Evolutionary conservation across 2,797 vertebrate species (phyloP), one percentile per base, ranked within the genome.

Genomic region (Megaceryle alcyon): DNA sequence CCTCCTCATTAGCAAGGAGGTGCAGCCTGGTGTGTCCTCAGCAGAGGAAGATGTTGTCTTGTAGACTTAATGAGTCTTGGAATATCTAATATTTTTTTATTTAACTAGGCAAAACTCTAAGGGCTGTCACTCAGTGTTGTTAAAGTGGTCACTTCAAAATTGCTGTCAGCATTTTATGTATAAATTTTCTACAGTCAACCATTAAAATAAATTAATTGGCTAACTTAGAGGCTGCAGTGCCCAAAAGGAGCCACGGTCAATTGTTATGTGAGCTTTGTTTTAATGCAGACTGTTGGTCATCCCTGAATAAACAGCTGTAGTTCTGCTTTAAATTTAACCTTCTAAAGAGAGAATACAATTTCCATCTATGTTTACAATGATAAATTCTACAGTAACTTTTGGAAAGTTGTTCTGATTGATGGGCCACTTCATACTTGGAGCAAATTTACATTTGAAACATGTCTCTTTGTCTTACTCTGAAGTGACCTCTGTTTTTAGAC

Each of bases 151-250:
- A 19, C 39, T 80, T 68, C 46, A 43, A 88, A 84, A 37, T 61
- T 3, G 2, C 8, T 56, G 8, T 60, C 69, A 78, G 0, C 14
- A 2, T 37, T 83, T 59, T 33, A 22, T 1, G 0, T 37, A 35
- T 43, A 44, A 4, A 11, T 51, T 82, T 88, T 78, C 29, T 25
- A 12, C 8, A 61, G 57, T 51, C 57, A 61, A 7, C 28, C 6
- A 9, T 69, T 69, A 69, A 64, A 90, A 65, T 53, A 31, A 79
- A 57, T 15, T 6, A 41, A 16, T 66, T 31, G 5, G 17, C 78
- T 48, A 61, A 57, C 19, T 77, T 51, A 9, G 3, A 49, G 29
- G 26, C 23, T 56, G 26, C 31, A 41, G 31, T 54, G 22, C 37
- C 48, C 51, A 23, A 14, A 46, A 63, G 49, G 48, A 87, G 19